Conservation (phyloP, 2,888 invertebrate genomes). For the Drosophila acutilabella region DNA sequence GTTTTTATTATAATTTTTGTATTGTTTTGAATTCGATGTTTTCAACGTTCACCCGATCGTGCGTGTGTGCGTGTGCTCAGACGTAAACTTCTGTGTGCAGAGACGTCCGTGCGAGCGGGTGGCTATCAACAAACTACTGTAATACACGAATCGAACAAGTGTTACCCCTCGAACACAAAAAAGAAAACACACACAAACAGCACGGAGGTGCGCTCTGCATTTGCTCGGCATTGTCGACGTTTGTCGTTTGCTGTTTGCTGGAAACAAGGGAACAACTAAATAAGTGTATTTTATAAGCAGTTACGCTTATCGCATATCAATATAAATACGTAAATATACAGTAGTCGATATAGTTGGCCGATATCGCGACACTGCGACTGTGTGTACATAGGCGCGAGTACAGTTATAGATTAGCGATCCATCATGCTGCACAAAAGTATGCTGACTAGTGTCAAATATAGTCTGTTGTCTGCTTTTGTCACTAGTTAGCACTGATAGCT, state of each 20-base stretch:
- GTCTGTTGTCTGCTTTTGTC: neutral
- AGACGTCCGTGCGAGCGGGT: conserved; percentile 63
- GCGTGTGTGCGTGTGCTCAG: neutral
- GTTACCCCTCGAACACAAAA: conserved; percentile 59
- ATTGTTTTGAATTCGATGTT: conserved; percentile 19
- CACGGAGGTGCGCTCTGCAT: conserved; percentile 13
- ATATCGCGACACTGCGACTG: conserved; percentile 42
- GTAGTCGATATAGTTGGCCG: conserved; percentile 77
- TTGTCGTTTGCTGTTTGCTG: conserved; percentile 14
- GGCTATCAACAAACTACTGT: conserved; percentile 81
- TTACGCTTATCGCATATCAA: conserved; percentile 80
- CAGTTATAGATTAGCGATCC: conserved; percentile 10
- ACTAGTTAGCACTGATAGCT: neutral
- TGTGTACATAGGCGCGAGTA: conserved; percentile 23
- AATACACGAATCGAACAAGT: conserved; percentile 80
- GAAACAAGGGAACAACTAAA: conserved; percentile 67
- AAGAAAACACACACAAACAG: neutral
- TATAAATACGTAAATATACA: conserved; percentile 82
- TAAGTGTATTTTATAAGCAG: conserved; percentile 80
- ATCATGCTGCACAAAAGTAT: neutral
- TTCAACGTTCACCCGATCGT: conserved; percentile 61
- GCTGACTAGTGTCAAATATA: neutral
- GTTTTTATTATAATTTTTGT: conserved; percentile 12
- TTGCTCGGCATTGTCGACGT: conserved; percentile 21
- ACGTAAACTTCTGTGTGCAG: conserved; percentile 39